A percentile compares a stretch with the other conserved stretches of the same genome.
phyloP scores from a whole-genome alignment of 2,888 invertebrate species.

The Andrena hattorfiana region DNA sequence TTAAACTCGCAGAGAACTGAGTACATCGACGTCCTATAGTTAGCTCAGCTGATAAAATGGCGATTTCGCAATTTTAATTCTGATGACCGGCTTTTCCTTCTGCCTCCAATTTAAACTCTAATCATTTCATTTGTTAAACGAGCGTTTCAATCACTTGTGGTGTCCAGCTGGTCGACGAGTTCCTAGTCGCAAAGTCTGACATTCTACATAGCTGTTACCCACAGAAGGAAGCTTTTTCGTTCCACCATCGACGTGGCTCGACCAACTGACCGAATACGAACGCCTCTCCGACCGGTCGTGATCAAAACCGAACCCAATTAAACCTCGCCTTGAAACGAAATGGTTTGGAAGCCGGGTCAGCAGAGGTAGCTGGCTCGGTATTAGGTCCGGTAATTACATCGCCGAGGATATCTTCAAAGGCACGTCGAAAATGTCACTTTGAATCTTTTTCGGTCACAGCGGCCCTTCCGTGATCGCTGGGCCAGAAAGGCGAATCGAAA shows the following conservation, averaged over 20 bases:
- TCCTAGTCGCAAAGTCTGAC: not conserved
- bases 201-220: not conserved
- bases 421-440: conserved; percentile 27
- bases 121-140: not conserved
- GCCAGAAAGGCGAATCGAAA: conserved; percentile 23
- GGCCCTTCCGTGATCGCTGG: not conserved
- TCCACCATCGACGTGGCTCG: not conserved
- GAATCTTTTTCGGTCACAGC: conserved; percentile 22
- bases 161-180: too few species aligned
- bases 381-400: conserved; percentile 39
- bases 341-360: conserved; percentile 17
- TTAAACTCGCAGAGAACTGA: too few species aligned
- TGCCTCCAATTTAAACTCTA: not conserved
- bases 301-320: conserved; percentile 42
- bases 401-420: conserved; percentile 40
- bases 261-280: conserved; percentile 34
- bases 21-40: too few species aligned
- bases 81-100: not conserved
- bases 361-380: not conserved
- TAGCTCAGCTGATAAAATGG: not conserved
- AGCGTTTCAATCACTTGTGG: too few species aligned
- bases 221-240: not conserved
- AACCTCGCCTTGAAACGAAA: conserved; percentile 28
- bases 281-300: conserved; percentile 1
- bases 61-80: not conserved